These are phyloP conservation scores for Cydia splendana DNA, from an alignment of 1,140 invertebrate species.

Conservation along the genomic window DNA sequence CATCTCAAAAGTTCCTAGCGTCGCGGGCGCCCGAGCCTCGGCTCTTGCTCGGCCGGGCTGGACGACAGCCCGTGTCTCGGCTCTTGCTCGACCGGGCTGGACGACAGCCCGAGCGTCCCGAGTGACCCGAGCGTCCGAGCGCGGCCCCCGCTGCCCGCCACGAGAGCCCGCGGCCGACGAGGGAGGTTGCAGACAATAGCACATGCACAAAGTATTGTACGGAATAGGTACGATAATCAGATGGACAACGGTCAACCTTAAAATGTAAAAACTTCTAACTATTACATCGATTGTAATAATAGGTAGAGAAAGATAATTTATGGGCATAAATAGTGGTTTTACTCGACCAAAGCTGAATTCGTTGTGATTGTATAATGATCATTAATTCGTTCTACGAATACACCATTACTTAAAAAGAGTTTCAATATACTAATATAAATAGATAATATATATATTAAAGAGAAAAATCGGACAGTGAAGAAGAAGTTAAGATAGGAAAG, in stretches of 20 bases:
- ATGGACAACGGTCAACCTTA: conserved; percentile 68
- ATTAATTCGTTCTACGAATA: conserved; percentile 38
- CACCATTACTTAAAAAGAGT: conserved; percentile 39
- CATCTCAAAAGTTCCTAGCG: conserved; percentile 97
- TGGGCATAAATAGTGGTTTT: conserved; percentile 58
- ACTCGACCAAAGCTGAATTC: conserved; percentile 61
- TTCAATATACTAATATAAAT: conserved; percentile 46
- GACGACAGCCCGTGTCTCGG: conserved; percentile 30
- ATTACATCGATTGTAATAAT: conserved; percentile 76
- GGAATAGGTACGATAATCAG: conserved; percentile 60
- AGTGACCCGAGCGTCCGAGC: not conserved
- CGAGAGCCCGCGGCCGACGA: conserved; percentile 45
- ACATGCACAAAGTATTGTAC: conserved; percentile 68
- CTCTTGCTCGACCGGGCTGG: conserved; percentile 41
- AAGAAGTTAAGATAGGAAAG: conserved; percentile 81
- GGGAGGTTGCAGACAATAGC: conserved; percentile 63
- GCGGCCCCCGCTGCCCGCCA: conserved; percentile 39
- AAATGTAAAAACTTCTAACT: conserved; percentile 74
- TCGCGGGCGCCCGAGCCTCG: conserved; percentile 40
- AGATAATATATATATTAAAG: conserved; percentile 46
- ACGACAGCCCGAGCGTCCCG: conserved; percentile 23
- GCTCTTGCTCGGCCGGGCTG: not conserved
- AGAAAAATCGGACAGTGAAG: conserved; percentile 49
- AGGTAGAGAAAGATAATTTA: conserved; percentile 62
- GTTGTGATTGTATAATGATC: conserved; percentile 37